These are phyloP conservation scores for Chloromyia formosa DNA, from an alignment of 2,888 invertebrate species.

Conservation along the genomic window DNA sequence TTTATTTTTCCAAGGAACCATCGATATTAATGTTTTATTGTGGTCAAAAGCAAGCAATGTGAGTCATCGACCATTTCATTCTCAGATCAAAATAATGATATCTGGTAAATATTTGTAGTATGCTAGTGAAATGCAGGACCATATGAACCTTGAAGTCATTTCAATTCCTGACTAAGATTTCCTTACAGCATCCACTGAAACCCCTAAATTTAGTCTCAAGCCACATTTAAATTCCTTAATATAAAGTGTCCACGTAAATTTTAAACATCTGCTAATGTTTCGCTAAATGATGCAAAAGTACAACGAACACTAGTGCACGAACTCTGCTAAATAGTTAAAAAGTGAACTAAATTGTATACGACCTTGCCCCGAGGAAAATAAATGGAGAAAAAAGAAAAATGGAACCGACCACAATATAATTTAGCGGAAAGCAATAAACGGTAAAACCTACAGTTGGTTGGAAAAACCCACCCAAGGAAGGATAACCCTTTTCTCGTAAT, in stretches of 20 bases:
- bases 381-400: not conserved
- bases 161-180: too few relatives aligned
- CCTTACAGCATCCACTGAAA: too few relatives aligned
- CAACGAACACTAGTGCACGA: not conserved
- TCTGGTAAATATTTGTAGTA: too few relatives aligned
- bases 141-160: too few relatives aligned
- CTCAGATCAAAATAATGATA: too few relatives aligned
- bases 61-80: too few relatives aligned
- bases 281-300: not conserved
- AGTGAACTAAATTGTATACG: slow-evolving; percentile 26
- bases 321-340: slow-evolving; percentile 21
- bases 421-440: not conserved
- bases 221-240: too few relatives aligned
- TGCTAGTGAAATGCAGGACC: too few relatives aligned
- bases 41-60: too few relatives aligned
- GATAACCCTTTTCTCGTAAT: slow-evolving; percentile 17
- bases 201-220: too few relatives aligned
- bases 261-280: not conserved
- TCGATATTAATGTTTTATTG: too few relatives aligned
- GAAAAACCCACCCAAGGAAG: not conserved
- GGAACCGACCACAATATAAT: not conserved
- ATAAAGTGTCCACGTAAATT: not conserved
- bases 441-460: not conserved
- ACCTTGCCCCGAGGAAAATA: slow-evolving; percentile 10
- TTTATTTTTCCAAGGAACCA: too few relatives aligned